Evolutionary conservation across 2,888 invertebrate species (phyloP), one percentile per base, ranked within the genome.

Genomic region (Drosophila birchii): DNA sequence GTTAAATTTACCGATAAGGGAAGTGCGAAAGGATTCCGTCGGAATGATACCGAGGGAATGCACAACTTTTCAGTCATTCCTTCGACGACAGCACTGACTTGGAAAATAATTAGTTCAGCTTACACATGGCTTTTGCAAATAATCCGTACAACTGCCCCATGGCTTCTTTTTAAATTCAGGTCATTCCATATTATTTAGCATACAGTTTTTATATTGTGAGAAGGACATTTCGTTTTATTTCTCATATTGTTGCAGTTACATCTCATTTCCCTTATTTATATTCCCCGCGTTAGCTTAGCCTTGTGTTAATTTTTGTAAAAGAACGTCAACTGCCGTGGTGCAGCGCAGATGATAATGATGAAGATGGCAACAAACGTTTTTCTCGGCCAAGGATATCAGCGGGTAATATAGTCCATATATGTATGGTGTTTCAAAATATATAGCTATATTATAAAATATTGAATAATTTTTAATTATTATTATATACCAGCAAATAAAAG

Each of bases 291-390:
- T 70, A 57, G 59, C 73, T 75, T 74, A 70, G 77, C 78, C 55
- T 68, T 71, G 82, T 83, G 88, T 75, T 85, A 79, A 87, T 81
- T 76, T 87, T 84, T 78, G 58, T 75, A 87, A 83, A 83, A 83
- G 76, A 76, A 85, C 80, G 80, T 67, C 82, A 88, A 78, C 83
- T 78, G 83, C 82, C 82, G 76, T 71, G 78, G 68, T 75, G 86
- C 75, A 73, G 80, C 62, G 29, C 64, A 70, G 71, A 79, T 79
- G 80, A 82, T 83, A 81, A 87, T 87, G 88, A 83, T 56, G 76
- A 81, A 74, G 85, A 85, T 67, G 75, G 78, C 71, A 67, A 69
- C 56, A 73, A 70, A 41, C 51, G 53, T 47, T 71, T 59, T 26
- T 20, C 39, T 23, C 38, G 11, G 3, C 9, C 8, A 3, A 43